Conservation (phyloP, 2,888 invertebrate genomes). For the Myopa tessellatipennis region DNA sequence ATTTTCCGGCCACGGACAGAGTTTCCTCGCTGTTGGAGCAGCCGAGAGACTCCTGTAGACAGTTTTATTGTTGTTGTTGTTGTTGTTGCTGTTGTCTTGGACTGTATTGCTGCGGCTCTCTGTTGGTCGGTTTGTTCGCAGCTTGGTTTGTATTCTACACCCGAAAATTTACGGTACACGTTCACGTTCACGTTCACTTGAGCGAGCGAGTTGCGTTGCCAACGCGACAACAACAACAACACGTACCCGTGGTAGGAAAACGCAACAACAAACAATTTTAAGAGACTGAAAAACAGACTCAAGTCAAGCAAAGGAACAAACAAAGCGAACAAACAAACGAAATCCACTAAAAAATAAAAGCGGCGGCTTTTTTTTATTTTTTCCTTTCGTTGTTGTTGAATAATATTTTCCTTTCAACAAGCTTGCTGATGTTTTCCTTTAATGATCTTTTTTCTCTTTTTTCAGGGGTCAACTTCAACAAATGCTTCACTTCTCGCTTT, state of each 20-base stretch:
- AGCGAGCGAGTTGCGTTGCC: not conserved
- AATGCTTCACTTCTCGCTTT: not conserved
- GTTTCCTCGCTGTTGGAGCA: not conserved
- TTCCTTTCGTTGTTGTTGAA: not conserved
- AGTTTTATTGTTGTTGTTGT: not conserved
- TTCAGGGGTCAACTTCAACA: too few species aligned
- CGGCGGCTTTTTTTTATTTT: not conserved
- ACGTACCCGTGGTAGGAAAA: not conserved
- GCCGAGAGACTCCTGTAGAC: not conserved
- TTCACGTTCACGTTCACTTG: conserved; percentile 12
- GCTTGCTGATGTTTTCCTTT: conserved; percentile 9
- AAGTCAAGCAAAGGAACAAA: not conserved
- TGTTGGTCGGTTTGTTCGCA: not conserved
- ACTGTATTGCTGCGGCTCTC: not conserved
- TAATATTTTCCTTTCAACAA: not conserved
- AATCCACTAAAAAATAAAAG: not conserved
- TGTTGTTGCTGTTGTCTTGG: not conserved
- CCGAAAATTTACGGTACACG: not conserved
- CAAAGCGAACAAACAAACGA: not conserved
- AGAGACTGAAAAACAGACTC: not conserved
- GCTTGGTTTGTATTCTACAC: not conserved
- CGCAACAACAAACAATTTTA: too few species aligned
- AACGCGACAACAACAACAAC: not conserved
- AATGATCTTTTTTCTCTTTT: too few species aligned
- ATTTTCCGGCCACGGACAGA: not conserved